These are phyloP conservation scores for Scytalopus superciliaris DNA, from an alignment of 2,113 vertebrate genomes.

Conservation along the genomic window DNA sequence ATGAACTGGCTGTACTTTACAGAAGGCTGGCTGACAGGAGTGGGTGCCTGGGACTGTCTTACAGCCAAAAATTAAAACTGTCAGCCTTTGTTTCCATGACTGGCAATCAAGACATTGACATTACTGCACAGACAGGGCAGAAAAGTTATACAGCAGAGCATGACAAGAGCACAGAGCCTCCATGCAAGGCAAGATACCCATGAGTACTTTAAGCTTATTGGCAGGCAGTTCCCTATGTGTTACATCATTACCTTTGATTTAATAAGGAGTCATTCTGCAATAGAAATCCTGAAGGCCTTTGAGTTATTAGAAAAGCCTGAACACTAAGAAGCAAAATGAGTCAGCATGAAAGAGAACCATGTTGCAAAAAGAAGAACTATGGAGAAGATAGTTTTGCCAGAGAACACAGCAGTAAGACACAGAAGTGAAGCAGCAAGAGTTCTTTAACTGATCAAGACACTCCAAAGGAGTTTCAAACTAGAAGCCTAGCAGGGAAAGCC, in stretches of 20 bases:
- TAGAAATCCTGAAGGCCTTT: background rate
- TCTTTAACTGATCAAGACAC: background rate
- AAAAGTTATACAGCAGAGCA: background rate
- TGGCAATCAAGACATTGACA: background rate
- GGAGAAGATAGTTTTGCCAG: background rate
- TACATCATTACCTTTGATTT: background rate
- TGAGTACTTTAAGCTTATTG: background rate
- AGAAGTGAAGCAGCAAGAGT: background rate
- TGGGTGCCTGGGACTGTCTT: background rate
- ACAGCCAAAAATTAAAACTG: background rate
- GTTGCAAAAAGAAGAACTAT: background rate
- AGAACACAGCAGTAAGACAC: background rate
- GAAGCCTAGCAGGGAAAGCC: background rate
- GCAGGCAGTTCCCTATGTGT: background rate
- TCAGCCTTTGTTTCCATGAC: background rate
- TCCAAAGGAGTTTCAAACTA: background rate
- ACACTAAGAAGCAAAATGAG: background rate
- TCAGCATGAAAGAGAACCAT: background rate
- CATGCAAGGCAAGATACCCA: background rate
- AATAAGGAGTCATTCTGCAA: background rate
- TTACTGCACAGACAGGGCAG: background rate
- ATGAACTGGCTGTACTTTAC: background rate
- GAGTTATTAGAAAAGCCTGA: background rate
- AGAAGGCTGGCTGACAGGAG: background rate
- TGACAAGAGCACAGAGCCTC: background rate